Percentiles rank a stretch among this genome's conserved stretches.
Conservation (phyloP, 92 coral and sea anemone species). For the Diadumene lineata region DNA sequence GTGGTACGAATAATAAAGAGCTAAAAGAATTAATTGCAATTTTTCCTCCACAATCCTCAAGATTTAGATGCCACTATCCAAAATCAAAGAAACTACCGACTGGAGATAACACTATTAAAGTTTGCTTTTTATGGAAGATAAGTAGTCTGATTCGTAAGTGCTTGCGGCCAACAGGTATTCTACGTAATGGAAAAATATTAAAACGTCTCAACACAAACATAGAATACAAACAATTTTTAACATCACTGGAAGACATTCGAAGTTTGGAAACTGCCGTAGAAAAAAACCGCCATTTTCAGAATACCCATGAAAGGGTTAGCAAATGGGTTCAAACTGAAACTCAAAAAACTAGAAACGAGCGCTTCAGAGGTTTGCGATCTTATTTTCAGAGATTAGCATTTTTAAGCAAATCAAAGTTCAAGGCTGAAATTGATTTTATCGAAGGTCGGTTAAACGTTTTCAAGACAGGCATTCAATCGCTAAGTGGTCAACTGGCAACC, state of each 20-base stretch:
- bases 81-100: conserved; percentile 27
- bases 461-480: too few relatives aligned
- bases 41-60: too few relatives aligned
- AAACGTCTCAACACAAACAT: conserved; percentile 40
- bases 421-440: conserved; percentile 28
- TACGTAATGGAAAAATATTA: not conserved
- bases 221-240: conserved; percentile 30
- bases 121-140: conserved; percentile 43
- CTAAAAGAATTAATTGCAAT: conserved; percentile 4
- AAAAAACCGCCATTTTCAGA: conserved; percentile 30
- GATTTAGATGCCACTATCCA: conserved; percentile 22
- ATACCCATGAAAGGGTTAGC: conserved; percentile 20
- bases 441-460: conserved; percentile 7
- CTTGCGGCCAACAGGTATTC: conserved; percentile 6
- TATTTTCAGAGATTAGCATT: conserved; percentile 32
- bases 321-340: conserved; percentile 37
- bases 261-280: too few relatives aligned
- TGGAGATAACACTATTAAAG: conserved; percentile 15
- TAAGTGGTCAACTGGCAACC: too few relatives aligned
- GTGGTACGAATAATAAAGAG: conserved; percentile 4
- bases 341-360: conserved; percentile 6
- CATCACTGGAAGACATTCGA: too few relatives aligned
- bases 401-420: conserved; percentile 32
- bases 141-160: conserved; percentile 23
- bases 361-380: conserved; percentile 37